These are phyloP conservation scores for Dicyrtomina minuta DNA, from an alignment of 2,888 invertebrate genomes.

Conservation along the genomic window DNA sequence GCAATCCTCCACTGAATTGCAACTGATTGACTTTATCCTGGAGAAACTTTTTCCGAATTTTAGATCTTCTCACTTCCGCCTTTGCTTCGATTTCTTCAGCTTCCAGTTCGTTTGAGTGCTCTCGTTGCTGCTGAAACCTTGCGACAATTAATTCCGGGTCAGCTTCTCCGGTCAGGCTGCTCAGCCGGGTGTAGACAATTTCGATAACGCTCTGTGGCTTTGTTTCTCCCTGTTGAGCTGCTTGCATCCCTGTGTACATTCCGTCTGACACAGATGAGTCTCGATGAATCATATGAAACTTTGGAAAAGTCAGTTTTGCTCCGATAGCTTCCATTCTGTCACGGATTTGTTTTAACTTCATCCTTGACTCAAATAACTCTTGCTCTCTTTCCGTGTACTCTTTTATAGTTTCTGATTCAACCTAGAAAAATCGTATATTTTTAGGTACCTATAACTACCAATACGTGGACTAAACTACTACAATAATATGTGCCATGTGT, in stretches of 20 bases:
- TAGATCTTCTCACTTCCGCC: slow-evolving; percentile 47
- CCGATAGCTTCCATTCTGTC: slow-evolving; percentile 52
- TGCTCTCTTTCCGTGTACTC: slow-evolving; percentile 49
- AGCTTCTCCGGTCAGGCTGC: slow-evolving; percentile 50
- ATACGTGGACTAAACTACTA: too few relatives aligned
- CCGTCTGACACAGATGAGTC: slow-evolving; percentile 51
- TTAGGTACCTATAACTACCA: too few relatives aligned
- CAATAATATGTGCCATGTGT: too few relatives aligned
- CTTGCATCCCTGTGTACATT: slow-evolving; percentile 31
- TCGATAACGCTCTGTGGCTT: slow-evolving; percentile 44
- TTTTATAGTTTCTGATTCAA: slow-evolving; percentile 47
- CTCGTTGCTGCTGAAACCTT: slow-evolving; percentile 47
- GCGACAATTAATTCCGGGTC: slow-evolving; percentile 46
- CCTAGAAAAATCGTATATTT: too few relatives aligned
- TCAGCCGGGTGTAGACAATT: slow-evolving; percentile 45
- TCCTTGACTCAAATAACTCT: slow-evolving; percentile 45
- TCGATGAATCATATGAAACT: slow-evolving; percentile 52
- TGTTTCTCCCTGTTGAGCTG: slow-evolving; percentile 32
- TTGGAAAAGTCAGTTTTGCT: slow-evolving; percentile 48
- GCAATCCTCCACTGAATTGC: slow-evolving; percentile 49
- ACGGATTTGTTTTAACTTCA: slow-evolving; percentile 49
- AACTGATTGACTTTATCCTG: slow-evolving; percentile 48
- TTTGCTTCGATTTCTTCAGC: slow-evolving; percentile 43
- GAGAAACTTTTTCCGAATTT: slow-evolving; percentile 49
- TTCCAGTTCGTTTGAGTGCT: slow-evolving; percentile 44